These are phyloP conservation scores for Florisuga fusca DNA, from an alignment of 2,797 vertebrate genomes.

Conservation along the genomic window DNA sequence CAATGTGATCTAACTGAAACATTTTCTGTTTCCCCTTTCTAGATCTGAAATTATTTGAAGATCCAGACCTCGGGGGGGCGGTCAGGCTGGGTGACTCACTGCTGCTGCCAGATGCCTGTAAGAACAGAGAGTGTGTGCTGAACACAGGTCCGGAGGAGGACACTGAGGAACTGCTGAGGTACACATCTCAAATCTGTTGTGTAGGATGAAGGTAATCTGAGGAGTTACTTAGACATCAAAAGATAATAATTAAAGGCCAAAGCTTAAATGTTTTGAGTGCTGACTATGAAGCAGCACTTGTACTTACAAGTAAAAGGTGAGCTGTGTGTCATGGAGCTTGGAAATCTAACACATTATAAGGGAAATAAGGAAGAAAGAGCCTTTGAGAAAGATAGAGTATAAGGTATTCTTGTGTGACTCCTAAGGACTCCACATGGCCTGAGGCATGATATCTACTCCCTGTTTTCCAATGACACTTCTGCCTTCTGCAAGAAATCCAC, in stretches of 20 bases:
- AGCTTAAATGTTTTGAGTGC: background rate
- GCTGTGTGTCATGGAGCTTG: background rate
- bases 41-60: slow-evolving; percentile 85
- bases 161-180: slow-evolving; percentile 84
- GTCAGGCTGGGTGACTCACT: slow-evolving; percentile 81
- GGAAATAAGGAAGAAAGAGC: background rate
- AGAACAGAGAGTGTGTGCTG: background rate
- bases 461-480: background rate
- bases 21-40: slow-evolving; percentile 5
- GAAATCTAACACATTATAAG: background rate
- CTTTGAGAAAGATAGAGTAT: background rate
- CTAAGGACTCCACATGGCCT: background rate
- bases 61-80: slow-evolving; percentile 82
- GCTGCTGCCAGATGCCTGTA: slow-evolving; percentile 74
- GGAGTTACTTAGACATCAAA: background rate
- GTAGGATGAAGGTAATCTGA: background rate
- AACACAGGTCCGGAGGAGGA: slow-evolving; percentile 35
- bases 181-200: background rate
- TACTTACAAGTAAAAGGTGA: background rate
- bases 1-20: background rate
- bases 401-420: background rate
- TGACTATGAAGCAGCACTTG: background rate
- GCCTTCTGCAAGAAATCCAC: background rate
- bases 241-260: background rate
- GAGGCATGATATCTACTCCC: background rate